A percentile compares a stretch with the other conserved stretches of the same genome.
Conservation (phyloP, 92 coral and sea anemone species). For the Ricordea florida region DNA sequence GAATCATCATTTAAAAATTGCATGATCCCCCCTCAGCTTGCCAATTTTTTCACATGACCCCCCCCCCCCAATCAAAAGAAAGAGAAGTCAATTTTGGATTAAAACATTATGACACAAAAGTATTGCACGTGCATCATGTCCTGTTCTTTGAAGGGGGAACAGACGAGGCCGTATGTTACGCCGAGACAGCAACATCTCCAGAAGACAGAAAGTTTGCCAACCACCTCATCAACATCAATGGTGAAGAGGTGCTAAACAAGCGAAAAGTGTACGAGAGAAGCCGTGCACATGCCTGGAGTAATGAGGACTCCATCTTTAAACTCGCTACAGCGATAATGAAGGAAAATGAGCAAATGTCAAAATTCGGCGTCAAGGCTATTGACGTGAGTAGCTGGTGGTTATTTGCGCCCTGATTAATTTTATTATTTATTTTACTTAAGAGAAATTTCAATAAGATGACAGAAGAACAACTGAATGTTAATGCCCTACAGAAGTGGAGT, state of each 20-base stretch:
- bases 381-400: constrained; percentile 14
- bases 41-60: no score
- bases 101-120: no score
- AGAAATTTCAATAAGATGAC: no score
- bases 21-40: no score
- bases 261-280: constrained; percentile 65
- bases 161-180: constrained; percentile 68
- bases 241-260: constrained; percentile 64
- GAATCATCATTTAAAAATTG: not conserved
- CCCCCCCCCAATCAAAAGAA: no score
- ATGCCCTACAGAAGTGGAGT: no score
- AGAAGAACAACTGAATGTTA: no score
- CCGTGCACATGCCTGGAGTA: constrained; percentile 60
- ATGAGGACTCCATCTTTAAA: constrained; percentile 49
- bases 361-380: constrained; percentile 24
- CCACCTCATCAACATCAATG: constrained; percentile 67
- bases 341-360: constrained; percentile 35
- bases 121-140: not conserved
- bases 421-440: no score
- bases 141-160: constrained; percentile 24
- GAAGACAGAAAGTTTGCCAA: constrained; percentile 56
- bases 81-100: no score
- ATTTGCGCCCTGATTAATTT: not conserved
- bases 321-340: constrained; percentile 46
- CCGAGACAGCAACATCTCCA: constrained; percentile 62